phyloP scores from a whole-genome alignment of 2,888 invertebrate genomes.

The Macropis europaea region DNA sequence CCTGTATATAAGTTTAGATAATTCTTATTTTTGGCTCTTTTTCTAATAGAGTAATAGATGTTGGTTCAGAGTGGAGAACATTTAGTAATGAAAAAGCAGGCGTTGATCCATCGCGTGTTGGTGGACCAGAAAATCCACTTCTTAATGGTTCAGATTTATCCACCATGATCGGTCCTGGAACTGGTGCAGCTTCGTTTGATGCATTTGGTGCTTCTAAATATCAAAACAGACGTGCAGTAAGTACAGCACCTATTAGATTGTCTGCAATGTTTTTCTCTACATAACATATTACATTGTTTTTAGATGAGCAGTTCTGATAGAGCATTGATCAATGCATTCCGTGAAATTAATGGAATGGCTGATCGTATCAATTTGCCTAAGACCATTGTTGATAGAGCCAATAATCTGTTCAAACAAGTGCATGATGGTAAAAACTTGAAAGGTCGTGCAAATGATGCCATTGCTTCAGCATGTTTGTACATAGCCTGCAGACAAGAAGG shows the following conservation, averaged over 20 bases:
- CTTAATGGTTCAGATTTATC: slow-evolving; percentile 97
- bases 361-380: slow-evolving; percentile 98
- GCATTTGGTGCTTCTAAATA: slow-evolving; percentile 87
- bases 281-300: slow-evolving; percentile 75
- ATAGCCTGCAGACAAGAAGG: slow-evolving; percentile 99
- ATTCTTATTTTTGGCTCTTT: slow-evolving; percentile 19
- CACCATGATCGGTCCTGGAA: slow-evolving; percentile 92
- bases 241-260: slow-evolving; percentile 50
- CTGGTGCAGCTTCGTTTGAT: slow-evolving; percentile 92
- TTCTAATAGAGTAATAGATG: slow-evolving; percentile 94
- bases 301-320: slow-evolving; percentile 97
- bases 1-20: no score
- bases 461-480: slow-evolving; percentile 98
- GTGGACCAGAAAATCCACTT: slow-evolving; percentile 98
- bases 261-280: background rate
- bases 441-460: slow-evolving; percentile 98
- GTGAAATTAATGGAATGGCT: slow-evolving; percentile 98
- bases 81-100: slow-evolving; percentile 99
- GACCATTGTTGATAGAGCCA: slow-evolving; percentile 98
- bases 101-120: slow-evolving; percentile 99
- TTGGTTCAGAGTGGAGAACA: slow-evolving; percentile 99
- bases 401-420: slow-evolving; percentile 98
- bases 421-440: slow-evolving; percentile 97
- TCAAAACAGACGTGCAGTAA: slow-evolving; percentile 84
- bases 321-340: slow-evolving; percentile 96